Conservation (phyloP, 2,113 vertebrate species). For the Nanorana parkeri region DNA sequence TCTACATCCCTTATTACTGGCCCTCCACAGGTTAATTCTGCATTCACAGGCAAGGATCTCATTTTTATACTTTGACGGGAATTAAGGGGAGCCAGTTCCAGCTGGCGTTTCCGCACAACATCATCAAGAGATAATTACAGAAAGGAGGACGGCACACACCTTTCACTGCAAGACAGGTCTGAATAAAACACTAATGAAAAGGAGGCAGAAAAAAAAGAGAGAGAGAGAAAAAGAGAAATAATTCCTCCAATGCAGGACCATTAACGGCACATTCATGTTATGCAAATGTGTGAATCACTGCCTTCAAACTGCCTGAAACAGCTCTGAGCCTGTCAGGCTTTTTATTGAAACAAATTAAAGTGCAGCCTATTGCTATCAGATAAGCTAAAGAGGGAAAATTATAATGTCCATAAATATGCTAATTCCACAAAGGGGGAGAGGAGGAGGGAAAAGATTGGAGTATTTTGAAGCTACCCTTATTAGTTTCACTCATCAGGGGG, state of each 20-base stretch:
- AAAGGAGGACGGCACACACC: conserved; percentile 55
- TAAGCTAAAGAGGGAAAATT: conserved; percentile 56
- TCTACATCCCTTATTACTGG: conserved; percentile 27
- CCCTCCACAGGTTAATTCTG: conserved; percentile 51
- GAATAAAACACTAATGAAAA: conserved; percentile 58
- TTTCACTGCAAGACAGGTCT: conserved; percentile 57
- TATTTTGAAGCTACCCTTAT: conserved; percentile 52
- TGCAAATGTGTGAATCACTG: conserved; percentile 40
- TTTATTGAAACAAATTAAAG: conserved; percentile 58
- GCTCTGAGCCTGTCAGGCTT: conserved; percentile 42
- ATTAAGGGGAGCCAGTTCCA: conserved; percentile 53
- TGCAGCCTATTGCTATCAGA: conserved; percentile 46
- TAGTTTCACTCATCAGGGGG: conserved; percentile 57
- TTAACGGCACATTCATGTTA: conserved; percentile 53
- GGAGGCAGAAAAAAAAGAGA: conserved; percentile 17
- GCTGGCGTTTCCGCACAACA: conserved; percentile 54
- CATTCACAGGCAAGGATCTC: conserved; percentile 49
- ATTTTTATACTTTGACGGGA: conserved; percentile 54
- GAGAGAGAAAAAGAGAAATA: conserved; percentile 35
- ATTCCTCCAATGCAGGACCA: conserved; percentile 53
- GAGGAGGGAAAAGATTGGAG: conserved; percentile 39
- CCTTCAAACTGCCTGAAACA: conserved; percentile 44
- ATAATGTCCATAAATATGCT: conserved; percentile 56
- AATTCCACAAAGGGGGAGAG: conserved; percentile 22
- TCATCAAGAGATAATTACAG: conserved; percentile 56